These are phyloP conservation scores for Nicator chloris DNA, from an alignment of 2,113 vertebrate species.

Conservation along the genomic window DNA sequence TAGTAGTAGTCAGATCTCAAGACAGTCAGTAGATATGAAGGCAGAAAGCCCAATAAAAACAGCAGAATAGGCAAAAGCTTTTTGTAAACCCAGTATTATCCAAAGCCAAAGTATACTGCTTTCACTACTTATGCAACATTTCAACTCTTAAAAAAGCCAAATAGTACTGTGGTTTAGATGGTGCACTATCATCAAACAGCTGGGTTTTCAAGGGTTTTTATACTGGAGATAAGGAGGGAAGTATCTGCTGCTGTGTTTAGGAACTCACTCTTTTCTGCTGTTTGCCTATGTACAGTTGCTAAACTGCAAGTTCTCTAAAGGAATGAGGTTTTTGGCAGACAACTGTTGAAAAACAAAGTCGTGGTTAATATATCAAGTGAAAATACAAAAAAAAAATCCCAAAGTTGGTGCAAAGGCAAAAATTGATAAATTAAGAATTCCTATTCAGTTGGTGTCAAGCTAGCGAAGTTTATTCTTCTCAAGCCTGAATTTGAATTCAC, in stretches of 20 bases:
- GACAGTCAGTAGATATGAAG: background rate
- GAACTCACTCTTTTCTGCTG: background rate
- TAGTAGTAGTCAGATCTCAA: background rate
- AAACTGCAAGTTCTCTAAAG: background rate
- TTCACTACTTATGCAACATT: background rate
- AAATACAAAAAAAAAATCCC: background rate
- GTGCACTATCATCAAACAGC: background rate
- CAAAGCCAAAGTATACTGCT: background rate
- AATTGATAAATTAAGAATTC: background rate
- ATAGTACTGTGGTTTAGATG: background rate
- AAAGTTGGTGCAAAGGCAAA: background rate
- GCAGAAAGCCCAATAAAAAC: background rate
- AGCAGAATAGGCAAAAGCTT: background rate
- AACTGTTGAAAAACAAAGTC: background rate
- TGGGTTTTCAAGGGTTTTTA: background rate
- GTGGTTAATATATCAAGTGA: background rate
- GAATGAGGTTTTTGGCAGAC: background rate
- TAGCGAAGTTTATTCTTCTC: background rate
- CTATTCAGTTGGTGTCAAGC: background rate
- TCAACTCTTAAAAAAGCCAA: background rate
- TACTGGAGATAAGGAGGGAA: background rate
- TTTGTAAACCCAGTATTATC: background rate
- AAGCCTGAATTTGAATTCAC: background rate
- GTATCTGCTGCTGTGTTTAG: background rate
- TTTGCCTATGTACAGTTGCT: background rate